Evolutionary conservation across 2,888 invertebrate species (phyloP).

Genomic region (Lissonota sp.): DNA sequence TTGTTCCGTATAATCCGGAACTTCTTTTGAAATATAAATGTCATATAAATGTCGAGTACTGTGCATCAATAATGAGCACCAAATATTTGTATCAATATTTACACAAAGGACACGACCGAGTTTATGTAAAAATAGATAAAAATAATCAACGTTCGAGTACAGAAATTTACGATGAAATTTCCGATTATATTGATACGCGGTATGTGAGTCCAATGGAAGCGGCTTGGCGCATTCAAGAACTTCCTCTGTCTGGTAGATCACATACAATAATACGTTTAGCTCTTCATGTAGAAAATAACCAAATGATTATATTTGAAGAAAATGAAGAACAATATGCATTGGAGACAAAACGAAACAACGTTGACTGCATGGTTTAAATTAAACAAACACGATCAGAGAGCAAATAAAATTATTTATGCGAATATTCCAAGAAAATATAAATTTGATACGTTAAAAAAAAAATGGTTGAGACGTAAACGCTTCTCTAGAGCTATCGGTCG

Average conservation of each 20-base stretch:
- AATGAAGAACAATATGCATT: slow-evolving; percentile 24
- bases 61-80: slow-evolving; percentile 58
- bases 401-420: slow-evolving; percentile 18
- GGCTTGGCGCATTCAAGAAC: slow-evolving; percentile 64
- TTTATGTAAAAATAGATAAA: slow-evolving; percentile 18
- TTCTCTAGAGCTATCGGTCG: too few relatives aligned
- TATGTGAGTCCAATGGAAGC: slow-evolving; percentile 64
- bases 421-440: too few relatives aligned
- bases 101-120: slow-evolving; percentile 58
- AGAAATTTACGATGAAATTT: slow-evolving; percentile 42
- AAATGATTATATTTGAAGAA: slow-evolving; percentile 53
- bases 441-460: slow-evolving; percentile 20
- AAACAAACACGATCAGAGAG: slow-evolving; percentile 30
- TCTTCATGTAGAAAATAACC: slow-evolving; percentile 62
- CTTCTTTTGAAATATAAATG: slow-evolving; percentile 56
- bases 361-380: slow-evolving; percentile 57
- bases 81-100: slow-evolving; percentile 63
- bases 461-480: not conserved
- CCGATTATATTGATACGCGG: slow-evolving; percentile 49
- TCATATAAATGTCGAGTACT: slow-evolving; percentile 63
- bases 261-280: slow-evolving; percentile 58
- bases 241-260: slow-evolving; percentile 58
- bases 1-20: slow-evolving; percentile 59
- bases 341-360: slow-evolving; percentile 44
- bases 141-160: not conserved